A percentile compares a stretch with the other conserved stretches of the same genome.
Conservation (phyloP, 2,888 invertebrate genomes). For the Drosophila emarginata region DNA sequence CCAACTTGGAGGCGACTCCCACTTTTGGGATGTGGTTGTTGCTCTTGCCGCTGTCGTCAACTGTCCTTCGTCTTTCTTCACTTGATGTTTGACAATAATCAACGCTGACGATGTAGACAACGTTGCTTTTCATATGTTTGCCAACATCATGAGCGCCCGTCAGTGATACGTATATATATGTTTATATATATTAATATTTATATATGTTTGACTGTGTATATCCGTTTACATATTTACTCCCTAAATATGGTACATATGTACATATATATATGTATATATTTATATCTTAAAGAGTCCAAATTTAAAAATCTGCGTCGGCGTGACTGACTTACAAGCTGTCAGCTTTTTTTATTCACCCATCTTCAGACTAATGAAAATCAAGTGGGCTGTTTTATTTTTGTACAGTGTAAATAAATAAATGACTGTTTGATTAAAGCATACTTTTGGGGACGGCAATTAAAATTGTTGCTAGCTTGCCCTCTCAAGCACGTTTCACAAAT, state of each 20-base stretch:
- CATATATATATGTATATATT: not conserved
- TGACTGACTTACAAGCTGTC: slow-evolving; percentile 54
- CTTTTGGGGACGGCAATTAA: slow-evolving; percentile 65
- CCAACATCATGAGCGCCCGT: no score
- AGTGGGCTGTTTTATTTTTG: slow-evolving; percentile 14
- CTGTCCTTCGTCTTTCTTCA: slow-evolving; percentile 43
- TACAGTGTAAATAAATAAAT: slow-evolving; percentile 38
- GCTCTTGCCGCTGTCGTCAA: slow-evolving; percentile 25
- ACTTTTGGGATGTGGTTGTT: slow-evolving; percentile 12
- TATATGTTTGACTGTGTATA: not conserved
- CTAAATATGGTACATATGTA: slow-evolving; percentile 7
- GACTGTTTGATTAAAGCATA: slow-evolving; percentile 21
- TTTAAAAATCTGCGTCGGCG: slow-evolving; percentile 53
- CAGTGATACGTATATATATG: slow-evolving; percentile 34
- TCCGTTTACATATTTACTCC: slow-evolving; percentile 15
- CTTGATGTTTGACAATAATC: slow-evolving; percentile 70
- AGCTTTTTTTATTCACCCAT: slow-evolving; percentile 53
- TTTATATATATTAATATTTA: not conserved
- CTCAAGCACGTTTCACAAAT: slow-evolving; percentile 62
- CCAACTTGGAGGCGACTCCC: slow-evolving; percentile 4
- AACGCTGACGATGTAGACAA: slow-evolving; percentile 48
- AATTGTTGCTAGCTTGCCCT: slow-evolving; percentile 29
- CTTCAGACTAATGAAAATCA: slow-evolving; percentile 65
- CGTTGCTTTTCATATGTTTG: slow-evolving; percentile 55
- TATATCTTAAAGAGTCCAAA: slow-evolving; percentile 14